Conservation (phyloP, 2,113 vertebrate species). For the Oenanthe melanoleuca region DNA sequence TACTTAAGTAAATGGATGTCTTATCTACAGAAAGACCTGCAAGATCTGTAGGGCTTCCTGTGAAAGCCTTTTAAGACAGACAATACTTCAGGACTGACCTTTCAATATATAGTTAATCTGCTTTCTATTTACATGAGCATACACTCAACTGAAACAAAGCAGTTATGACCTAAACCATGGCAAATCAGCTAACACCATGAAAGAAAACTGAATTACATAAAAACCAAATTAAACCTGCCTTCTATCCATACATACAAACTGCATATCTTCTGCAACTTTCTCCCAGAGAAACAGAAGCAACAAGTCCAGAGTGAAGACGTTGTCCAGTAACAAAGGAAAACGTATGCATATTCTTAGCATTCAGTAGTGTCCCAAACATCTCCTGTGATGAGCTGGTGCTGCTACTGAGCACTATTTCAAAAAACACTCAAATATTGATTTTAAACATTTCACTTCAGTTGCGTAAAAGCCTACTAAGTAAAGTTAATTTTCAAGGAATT, state of each 20-base stretch:
- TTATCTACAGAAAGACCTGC: constrained; percentile 5
- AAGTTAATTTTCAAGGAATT: constrained; percentile 69
- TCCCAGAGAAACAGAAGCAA: background rate
- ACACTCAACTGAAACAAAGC: background rate
- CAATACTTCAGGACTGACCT: background rate
- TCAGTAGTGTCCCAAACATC: background rate
- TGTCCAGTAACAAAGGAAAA: background rate
- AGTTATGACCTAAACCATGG: background rate
- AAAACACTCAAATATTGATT: constrained; percentile 70
- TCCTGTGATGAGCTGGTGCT: constrained; percentile 25
- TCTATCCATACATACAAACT: background rate
- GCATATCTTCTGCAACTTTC: background rate
- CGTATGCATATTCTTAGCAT: background rate
- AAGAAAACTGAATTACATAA: background rate
- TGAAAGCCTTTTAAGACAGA: constrained; percentile 22
- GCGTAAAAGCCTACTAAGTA: constrained; percentile 56
- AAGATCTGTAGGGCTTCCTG: background rate
- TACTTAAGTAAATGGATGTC: constrained; percentile 10
- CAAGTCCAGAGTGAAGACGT: background rate
- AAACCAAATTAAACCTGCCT: background rate
- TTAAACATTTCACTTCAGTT: constrained; percentile 68
- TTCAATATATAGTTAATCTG: background rate
- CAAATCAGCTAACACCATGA: background rate
- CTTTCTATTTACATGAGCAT: constrained; percentile 6
- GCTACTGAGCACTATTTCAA: constrained; percentile 31